Evolutionary conservation across 2,113 vertebrate species (phyloP).

Genomic region (Apeltes quadracus): DNA sequence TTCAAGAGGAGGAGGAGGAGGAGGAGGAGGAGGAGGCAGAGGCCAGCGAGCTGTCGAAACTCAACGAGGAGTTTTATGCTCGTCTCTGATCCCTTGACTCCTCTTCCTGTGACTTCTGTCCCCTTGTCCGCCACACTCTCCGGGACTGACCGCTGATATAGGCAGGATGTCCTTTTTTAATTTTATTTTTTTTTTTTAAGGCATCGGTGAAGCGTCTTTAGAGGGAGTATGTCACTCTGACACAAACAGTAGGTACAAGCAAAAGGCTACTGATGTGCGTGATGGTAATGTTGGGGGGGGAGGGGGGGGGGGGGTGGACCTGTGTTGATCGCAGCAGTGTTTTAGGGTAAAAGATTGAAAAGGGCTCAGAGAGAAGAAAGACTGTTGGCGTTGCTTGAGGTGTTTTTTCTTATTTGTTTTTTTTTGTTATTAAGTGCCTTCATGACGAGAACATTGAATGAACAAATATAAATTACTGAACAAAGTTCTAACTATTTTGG

Average conservation of each 20-base stretch:
- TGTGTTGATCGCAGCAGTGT: slow-evolving; percentile 76
- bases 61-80: slow-evolving; percentile 86
- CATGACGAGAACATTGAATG: slow-evolving; percentile 73
- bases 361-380: slow-evolving; percentile 23
- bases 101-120: slow-evolving; percentile 2
- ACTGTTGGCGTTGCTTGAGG: slow-evolving; percentile 45
- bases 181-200: too few species aligned
- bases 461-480: slow-evolving; percentile 65
- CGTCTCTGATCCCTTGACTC: slow-evolving; percentile 82
- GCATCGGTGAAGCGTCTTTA: slow-evolving; percentile 16
- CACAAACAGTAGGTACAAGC: slow-evolving; percentile 19
- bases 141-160: too few species aligned
- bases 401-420: slow-evolving; percentile 69
- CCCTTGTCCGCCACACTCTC: too few species aligned
- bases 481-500: slow-evolving; percentile 58
- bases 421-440: slow-evolving; percentile 91
- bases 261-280: slow-evolving; percentile 15
- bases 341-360: slow-evolving; percentile 35
- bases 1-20: slow-evolving; percentile 71
- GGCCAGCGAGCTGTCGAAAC: slow-evolving; percentile 86
- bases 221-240: slow-evolving; percentile 15
- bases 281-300: slow-evolving; percentile 6
- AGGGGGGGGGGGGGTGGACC: slow-evolving; percentile 35
- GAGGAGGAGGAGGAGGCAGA: slow-evolving; percentile 80
- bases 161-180: slow-evolving; percentile 24